phyloP scores from a whole-genome alignment of 1,140 invertebrate genomes.

The Idris sp. region DNA sequence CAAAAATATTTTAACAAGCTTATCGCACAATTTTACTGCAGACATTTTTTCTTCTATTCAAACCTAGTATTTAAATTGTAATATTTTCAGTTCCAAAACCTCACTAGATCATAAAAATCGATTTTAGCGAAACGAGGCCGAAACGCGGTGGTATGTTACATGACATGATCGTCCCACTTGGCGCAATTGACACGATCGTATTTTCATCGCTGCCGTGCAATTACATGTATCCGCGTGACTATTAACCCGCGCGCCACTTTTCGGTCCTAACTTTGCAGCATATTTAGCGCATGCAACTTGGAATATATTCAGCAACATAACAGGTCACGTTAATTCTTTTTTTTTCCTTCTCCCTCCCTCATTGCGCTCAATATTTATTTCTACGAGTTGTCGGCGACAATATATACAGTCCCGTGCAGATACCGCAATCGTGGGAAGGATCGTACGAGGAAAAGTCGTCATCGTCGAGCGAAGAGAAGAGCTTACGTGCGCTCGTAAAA shows the following conservation, averaged over 20 bases:
- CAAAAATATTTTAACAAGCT: no score
- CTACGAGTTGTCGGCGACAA: constrained; percentile 54
- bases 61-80: no score
- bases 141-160: constrained; percentile 4
- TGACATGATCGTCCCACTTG: constrained; percentile 23
- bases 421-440: constrained; percentile 66
- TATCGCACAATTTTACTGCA: no score
- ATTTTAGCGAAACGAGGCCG: constrained; percentile 32
- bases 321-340: neutral
- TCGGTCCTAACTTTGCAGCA: constrained; percentile 67
- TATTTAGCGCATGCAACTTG: constrained; percentile 70
- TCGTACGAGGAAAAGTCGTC: constrained; percentile 66
- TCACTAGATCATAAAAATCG: constrained; percentile 31
- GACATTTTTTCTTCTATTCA: no score
- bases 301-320: constrained; percentile 69
- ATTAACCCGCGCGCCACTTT: constrained; percentile 53
- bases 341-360: constrained; percentile 42
- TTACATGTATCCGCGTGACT: constrained; percentile 24
- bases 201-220: constrained; percentile 28
- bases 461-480: constrained; percentile 53
- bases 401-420: constrained; percentile 49
- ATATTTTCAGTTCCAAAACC: no score
- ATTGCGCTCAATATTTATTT: constrained; percentile 57
- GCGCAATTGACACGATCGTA: constrained; percentile 37
- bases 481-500: constrained; percentile 64